Conservation (phyloP, 2,888 invertebrate genomes). For the Melieria crassipennis region DNA sequence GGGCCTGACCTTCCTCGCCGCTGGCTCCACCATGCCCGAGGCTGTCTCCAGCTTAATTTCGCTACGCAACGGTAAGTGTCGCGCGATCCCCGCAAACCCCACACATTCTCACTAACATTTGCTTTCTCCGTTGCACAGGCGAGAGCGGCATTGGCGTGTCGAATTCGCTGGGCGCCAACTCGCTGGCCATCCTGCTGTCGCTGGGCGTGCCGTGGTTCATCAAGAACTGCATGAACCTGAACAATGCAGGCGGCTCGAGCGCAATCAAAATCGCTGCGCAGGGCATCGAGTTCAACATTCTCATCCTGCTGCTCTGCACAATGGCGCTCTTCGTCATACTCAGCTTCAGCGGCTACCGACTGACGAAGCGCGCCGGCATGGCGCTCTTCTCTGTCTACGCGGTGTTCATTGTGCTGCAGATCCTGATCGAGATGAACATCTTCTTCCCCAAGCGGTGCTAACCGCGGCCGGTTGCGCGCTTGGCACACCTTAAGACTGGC, state of each 20-base stretch:
- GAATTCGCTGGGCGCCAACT: conserved; percentile 87
- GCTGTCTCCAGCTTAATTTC: conserved; percentile 84
- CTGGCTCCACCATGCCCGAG: conserved; percentile 89
- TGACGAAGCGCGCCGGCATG: conserved; percentile 76
- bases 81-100: background rate
- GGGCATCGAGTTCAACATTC: conserved; percentile 83
- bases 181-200: conserved; percentile 83
- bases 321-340: conserved; percentile 75
- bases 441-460: conserved; percentile 67
- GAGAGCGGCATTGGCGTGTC: conserved; percentile 88
- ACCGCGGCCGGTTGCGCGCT: conserved; percentile 10
- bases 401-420: conserved; percentile 78
- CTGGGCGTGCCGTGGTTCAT: conserved; percentile 88
- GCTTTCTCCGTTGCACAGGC: conserved; percentile 68
- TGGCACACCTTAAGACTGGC: conserved; percentile 23
- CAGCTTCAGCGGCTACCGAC: conserved; percentile 74
- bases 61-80: conserved; percentile 78
- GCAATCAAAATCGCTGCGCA: conserved; percentile 77
- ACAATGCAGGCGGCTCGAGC: conserved; percentile 57
- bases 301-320: conserved; percentile 81
- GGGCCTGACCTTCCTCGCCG: conserved; percentile 91
- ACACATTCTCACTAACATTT: background rate
- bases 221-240: conserved; percentile 71
- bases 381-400: conserved; percentile 75
- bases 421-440: conserved; percentile 81